Percentiles rank a stretch among this genome's conserved stretches.
Conservation (phyloP, 2,888 invertebrate genomes). For the Volucella inanis region DNA sequence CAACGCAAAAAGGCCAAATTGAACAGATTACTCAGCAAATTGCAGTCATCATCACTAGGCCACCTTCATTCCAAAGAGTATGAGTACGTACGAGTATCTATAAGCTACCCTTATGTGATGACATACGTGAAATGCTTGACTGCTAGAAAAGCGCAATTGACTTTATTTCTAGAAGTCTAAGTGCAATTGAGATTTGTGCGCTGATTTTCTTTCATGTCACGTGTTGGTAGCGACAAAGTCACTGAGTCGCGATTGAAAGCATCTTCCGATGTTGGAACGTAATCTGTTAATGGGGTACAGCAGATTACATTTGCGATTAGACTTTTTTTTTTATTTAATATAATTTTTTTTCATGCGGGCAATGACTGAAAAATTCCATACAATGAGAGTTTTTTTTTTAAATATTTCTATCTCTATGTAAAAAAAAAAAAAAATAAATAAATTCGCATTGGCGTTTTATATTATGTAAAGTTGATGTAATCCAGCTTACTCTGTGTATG, state of each 20-base stretch:
- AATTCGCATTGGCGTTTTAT: no score
- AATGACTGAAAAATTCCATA: slow-evolving; percentile 38
- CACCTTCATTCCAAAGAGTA: slow-evolving; percentile 2
- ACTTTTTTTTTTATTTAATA: slow-evolving; percentile 42
- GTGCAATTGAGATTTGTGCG: slow-evolving; percentile 8
- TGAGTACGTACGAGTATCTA: background rate
- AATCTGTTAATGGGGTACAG: slow-evolving; percentile 22
- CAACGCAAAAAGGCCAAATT: slow-evolving; percentile 7
- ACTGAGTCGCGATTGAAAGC: slow-evolving; percentile 15
- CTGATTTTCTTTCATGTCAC: slow-evolving; percentile 37
- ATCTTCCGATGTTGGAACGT: background rate
- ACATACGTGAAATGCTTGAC: slow-evolving; percentile 1
- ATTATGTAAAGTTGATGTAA: no score
- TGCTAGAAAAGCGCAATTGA: background rate
- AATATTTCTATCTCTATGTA: background rate
- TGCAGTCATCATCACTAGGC: background rate
- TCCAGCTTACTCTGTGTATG: no score
- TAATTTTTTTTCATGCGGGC: slow-evolving; percentile 42
- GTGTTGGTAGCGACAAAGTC: slow-evolving; percentile 22
- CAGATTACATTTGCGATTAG: slow-evolving; percentile 13
- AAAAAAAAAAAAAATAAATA: no score
- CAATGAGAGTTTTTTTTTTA: background rate
- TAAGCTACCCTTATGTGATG: slow-evolving; percentile 35
- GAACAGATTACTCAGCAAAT: background rate
- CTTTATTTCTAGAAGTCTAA: background rate